These are phyloP conservation scores for Atta cephalotes DNA, from an alignment of 1,140 invertebrate species.

Conservation along the genomic window DNA sequence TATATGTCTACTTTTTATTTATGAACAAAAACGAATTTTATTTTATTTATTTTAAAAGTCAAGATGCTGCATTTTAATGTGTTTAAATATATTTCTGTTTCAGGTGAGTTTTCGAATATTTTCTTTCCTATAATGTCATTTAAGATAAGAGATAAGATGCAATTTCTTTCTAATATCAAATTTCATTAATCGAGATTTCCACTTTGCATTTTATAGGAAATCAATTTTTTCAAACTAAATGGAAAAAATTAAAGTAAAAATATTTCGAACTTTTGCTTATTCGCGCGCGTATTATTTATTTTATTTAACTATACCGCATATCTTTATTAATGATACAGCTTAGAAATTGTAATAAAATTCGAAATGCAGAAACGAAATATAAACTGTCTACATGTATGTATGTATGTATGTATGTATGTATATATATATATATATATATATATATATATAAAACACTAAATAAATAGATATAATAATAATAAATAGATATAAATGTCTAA, in stretches of 20 bases:
- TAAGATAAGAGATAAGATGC: not conserved
- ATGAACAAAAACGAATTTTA: not conserved
- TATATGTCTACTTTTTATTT: not conserved
- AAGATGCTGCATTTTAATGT: not conserved
- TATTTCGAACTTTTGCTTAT: not conserved
- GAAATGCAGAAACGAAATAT: not conserved
- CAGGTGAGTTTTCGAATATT: constrained; percentile 10
- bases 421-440: too few relatives aligned
- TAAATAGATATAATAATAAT: too few relatives aligned
- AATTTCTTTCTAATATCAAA: constrained; percentile 2
- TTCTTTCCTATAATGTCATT: not conserved
- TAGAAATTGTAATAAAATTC: not conserved
- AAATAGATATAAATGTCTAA: not conserved
- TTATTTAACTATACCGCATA: not conserved
- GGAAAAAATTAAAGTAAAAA: not conserved
- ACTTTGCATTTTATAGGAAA: not conserved
- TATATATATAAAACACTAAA: not conserved
- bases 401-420: not conserved
- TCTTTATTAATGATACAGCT: not conserved
- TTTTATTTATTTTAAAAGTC: not conserved
- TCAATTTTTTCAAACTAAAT: not conserved
- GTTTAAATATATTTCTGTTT: constrained; percentile 39
- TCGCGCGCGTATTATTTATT: not conserved
- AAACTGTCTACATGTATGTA: not conserved
- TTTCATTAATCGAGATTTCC: not conserved